Base-by-base conservation (phyloP, 2,888 invertebrate genomes). In the Eupithecia centaureata region DNA sequence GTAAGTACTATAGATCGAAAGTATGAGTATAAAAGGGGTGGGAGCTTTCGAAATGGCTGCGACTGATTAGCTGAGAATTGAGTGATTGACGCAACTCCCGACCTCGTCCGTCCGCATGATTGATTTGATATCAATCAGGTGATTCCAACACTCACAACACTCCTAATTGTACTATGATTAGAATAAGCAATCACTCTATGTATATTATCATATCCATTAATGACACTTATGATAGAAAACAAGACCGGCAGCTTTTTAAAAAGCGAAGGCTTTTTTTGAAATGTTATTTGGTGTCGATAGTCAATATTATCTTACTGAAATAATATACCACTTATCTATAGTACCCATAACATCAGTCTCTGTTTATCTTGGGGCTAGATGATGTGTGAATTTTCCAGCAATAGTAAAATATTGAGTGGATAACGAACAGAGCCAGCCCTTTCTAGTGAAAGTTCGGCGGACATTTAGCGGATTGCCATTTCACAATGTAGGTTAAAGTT, bases 391-490 rank as follows among this genome's bases (percentile, higher is more conserved):
- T n/a, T n/a, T n/a, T n/a, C n/a, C n/a, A n/a, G n/a, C n/a, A n/a
- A n/a, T 51, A 51, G 51, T 25, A 18, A 13, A 27, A 52, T 52
- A 15, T 15, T 27, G 7, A 58, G 42, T 65, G 38, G 30, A 54
- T 64, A 63, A 64, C 35, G 56, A 58, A 64, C 66, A 51, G 66
- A 71, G 61, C 27, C 56, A 64, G 73, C 77, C 78, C 78, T 79
- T 78, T 78, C 73, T 61, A 70, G 80, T 80, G 79, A 81, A 81
- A 81, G 82, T 78, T 72, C 61, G 62, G 71, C 68, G 69, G 72
- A 75, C 73, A 76, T 80, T 78, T 78, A 73, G 72, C 70, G 73
- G 76, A 77, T 75, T 74, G 74, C 72, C 73, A 76, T 82, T 81
- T 80, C 78, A 73, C 74, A 81, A 81, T 79, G 68, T 76, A 70